phyloP scores from a whole-genome alignment of 2,888 invertebrate species.

The Drosophila nigritarsus region DNA sequence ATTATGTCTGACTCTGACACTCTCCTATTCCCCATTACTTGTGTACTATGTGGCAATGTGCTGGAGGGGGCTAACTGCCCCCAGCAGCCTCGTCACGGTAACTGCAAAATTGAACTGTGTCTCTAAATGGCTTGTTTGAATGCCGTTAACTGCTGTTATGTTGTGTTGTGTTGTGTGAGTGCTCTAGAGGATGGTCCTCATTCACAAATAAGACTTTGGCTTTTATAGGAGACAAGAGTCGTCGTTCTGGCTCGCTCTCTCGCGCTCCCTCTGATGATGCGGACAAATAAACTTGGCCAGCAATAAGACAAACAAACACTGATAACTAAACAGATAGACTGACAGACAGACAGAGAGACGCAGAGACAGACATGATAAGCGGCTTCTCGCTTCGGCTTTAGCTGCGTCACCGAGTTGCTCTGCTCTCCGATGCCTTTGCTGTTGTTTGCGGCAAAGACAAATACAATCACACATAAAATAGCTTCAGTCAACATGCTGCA shows the following conservation, averaged over 20 bases:
- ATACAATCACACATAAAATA: slow-evolving; percentile 65
- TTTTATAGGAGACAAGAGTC: slow-evolving; percentile 26
- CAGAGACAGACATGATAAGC: slow-evolving; percentile 42
- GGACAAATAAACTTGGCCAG: slow-evolving; percentile 56
- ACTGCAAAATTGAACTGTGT: slow-evolving; percentile 24
- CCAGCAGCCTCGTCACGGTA: slow-evolving; percentile 4
- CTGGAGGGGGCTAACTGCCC: neutral
- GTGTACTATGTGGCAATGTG: neutral
- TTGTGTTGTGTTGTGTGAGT: neutral
- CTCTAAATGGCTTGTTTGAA: slow-evolving; percentile 45
- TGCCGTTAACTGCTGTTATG: slow-evolving; percentile 34
- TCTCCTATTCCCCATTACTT: neutral
- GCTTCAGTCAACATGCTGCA: slow-evolving; percentile 44
- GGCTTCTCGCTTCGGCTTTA: slow-evolving; percentile 18
- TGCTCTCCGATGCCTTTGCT: slow-evolving; percentile 14
- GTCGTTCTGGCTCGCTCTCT: neutral
- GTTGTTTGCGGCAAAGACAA: slow-evolving; percentile 62
- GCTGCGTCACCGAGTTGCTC: slow-evolving; percentile 3
- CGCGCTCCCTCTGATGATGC: slow-evolving; percentile 19
- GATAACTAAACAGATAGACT: slow-evolving; percentile 13
- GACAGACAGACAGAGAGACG: slow-evolving; percentile 5
- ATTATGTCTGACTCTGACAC: slow-evolving; percentile 4
- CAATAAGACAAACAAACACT: slow-evolving; percentile 43
- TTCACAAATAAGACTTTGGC: slow-evolving; percentile 51
- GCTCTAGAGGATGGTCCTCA: neutral